Evolutionary conservation across 2,113 vertebrate species (phyloP).

Genomic region (Fregata magnificens): DNA sequence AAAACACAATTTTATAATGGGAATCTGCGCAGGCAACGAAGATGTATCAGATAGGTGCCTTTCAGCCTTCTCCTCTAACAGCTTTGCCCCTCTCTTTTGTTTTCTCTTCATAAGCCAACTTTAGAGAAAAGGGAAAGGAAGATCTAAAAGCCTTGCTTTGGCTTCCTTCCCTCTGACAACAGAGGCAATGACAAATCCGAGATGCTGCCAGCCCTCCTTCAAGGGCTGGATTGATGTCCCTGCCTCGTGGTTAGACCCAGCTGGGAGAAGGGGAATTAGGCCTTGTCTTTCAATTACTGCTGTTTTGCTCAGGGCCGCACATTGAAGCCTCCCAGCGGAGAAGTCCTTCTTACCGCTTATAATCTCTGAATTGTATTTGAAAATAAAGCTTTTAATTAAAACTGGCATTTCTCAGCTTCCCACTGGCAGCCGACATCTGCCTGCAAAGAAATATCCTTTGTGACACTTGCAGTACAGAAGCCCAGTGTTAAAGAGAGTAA

Average conservation of each 20-base stretch:
- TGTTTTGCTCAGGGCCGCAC: constrained; percentile 62
- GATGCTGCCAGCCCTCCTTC: constrained; percentile 44
- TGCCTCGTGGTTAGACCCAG: constrained; percentile 49
- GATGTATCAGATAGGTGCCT: neutral
- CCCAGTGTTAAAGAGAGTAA: neutral
- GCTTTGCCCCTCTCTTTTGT: neutral
- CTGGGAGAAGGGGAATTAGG: constrained; percentile 58
- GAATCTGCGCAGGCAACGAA: neutral
- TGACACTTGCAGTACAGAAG: neutral
- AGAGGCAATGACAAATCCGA: neutral
- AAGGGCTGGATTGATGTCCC: constrained; percentile 61
- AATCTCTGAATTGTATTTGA: constrained; percentile 62
- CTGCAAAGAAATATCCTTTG: constrained; percentile 36
- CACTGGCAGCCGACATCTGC: constrained; percentile 63
- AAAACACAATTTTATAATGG: neutral
- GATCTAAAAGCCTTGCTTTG: constrained; percentile 3
- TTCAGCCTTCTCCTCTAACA: neutral
- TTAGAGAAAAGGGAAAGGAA: neutral
- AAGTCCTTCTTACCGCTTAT: constrained; percentile 35
- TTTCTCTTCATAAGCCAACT: neutral
- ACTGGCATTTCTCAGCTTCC: constrained; percentile 64
- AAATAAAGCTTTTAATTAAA: constrained; percentile 73
- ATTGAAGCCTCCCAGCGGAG: constrained; percentile 46
- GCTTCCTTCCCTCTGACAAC: neutral
- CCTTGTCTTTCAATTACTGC: constrained; percentile 63